phyloP scores from a whole-genome alignment of 2,888 invertebrate species.

The Cynaeus angustus region DNA sequence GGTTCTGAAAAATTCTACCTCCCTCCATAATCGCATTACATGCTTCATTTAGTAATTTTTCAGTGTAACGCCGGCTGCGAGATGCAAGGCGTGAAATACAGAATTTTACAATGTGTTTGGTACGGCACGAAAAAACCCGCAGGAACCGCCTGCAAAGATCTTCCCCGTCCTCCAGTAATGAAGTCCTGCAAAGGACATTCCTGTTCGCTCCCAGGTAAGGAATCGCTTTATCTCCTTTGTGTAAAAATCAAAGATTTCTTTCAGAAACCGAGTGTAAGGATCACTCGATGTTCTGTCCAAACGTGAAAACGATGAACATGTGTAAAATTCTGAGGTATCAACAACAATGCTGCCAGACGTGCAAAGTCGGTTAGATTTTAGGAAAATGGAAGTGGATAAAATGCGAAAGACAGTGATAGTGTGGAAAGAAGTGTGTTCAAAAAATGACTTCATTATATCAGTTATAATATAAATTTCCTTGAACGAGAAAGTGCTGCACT shows the following conservation, averaged over 20 bases:
- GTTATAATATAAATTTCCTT: slow-evolving; percentile 19
- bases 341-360: slow-evolving; percentile 91
- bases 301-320: slow-evolving; percentile 90
- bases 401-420: slow-evolving; percentile 16
- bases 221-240: neutral
- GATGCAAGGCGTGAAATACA: slow-evolving; percentile 87
- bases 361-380: slow-evolving; percentile 68
- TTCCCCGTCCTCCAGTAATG: slow-evolving; percentile 84
- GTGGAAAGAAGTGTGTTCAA: slow-evolving; percentile 31
- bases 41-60: slow-evolving; percentile 56
- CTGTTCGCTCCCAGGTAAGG: slow-evolving; percentile 70
- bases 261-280: slow-evolving; percentile 79
- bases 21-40: too few species aligned
- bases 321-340: slow-evolving; percentile 89
- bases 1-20: too few species aligned
- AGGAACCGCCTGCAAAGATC: slow-evolving; percentile 87
- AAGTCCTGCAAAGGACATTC: slow-evolving; percentile 83
- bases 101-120: slow-evolving; percentile 96
- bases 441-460: slow-evolving; percentile 41
- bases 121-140: slow-evolving; percentile 87
- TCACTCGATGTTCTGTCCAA: slow-evolving; percentile 88
- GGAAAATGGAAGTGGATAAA: slow-evolving; percentile 19
- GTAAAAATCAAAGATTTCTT: slow-evolving; percentile 9
- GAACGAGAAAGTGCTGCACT: slow-evolving; percentile 50
- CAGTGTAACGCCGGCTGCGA: slow-evolving; percentile 92